Base-by-base conservation (phyloP, 1,140 invertebrate species). In the Drosophila pallidifrons region DNA sequence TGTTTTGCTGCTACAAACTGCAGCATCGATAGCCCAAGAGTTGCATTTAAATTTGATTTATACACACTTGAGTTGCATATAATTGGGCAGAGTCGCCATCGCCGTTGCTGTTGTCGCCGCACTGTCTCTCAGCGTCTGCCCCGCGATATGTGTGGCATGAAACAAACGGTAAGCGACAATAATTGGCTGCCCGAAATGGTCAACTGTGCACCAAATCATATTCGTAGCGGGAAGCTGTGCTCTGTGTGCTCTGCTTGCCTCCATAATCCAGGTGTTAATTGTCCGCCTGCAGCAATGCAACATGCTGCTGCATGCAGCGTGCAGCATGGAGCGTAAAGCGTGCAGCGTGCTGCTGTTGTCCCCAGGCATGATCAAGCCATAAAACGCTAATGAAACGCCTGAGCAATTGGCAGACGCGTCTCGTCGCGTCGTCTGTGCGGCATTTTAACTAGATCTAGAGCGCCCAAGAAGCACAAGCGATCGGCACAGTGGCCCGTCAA, bases 1-100 rank as follows among this genome's bases (percentile, higher is more conserved):
- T 89, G 89, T 91, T 90, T 64, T 65, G 66, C 32, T 55, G 51
- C 68, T 25, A 25, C 20, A 25, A 47, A 41, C 68, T 30, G 60
- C 32, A 8, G 41, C 45, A 60, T 57, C 81, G 79, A 87, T 87
- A 77, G 81, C 75, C 70, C 1, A 55, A 35, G 32, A 64, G 70
- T 69, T 83, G 81, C 85, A 89, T 89, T 89, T 76, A 89, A 89
- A 89, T 89, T 89, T 89, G 85, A 89, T 89, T 89, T 89, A 89
- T 89, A 89, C 75, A 89, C 78, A 75, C 70, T 76, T 63, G 65
- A 61, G 46, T 55, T 61, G 54, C 85, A 81, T 88, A 89, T 89
- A 89, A 89, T 89, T 89, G 85, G 85, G 69, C 74, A 82, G 78
- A 64, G 85, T 83, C 81, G 85, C 74, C 77, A 77, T 72, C 35